These are phyloP conservation scores for Masnerella sp. DNA, from an alignment of 2,888 invertebrate genomes.

Conservation along the genomic window DNA sequence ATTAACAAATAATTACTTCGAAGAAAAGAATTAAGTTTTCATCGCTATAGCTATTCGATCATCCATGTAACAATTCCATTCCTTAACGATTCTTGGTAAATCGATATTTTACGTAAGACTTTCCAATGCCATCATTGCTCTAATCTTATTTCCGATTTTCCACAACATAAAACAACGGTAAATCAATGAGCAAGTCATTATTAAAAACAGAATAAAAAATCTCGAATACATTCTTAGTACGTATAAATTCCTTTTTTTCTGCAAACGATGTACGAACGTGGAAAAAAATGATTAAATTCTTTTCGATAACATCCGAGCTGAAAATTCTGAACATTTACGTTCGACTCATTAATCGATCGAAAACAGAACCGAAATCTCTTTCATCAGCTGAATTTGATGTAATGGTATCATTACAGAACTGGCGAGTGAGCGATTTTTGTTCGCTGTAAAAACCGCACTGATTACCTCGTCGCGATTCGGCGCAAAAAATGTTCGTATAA, in stretches of 20 bases:
- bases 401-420: background rate
- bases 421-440: background rate
- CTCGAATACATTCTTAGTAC: no score
- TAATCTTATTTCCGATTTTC: constrained; percentile 6
- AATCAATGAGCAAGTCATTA: constrained; percentile 6
- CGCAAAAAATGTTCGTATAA: constrained; percentile 5
- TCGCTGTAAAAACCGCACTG: constrained; percentile 3
- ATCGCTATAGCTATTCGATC: background rate
- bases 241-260: no score
- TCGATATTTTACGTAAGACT: constrained; percentile 21
- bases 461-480: background rate
- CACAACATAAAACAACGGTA: background rate
- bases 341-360: no score
- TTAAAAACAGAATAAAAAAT: no score
- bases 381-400: background rate
- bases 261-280: no score
- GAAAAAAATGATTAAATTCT: no score
- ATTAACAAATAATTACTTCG: background rate
- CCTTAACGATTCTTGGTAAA: constrained; percentile 6
- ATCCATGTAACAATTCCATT: constrained; percentile 6
- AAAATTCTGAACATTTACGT: no score
- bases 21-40: constrained; percentile 8
- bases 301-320: no score
- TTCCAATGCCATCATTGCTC: constrained; percentile 14
- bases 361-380: no score